These are phyloP conservation scores for Numenius phaeopus DNA, from an alignment of 2,797 vertebrate genomes.

Conservation along the genomic window DNA sequence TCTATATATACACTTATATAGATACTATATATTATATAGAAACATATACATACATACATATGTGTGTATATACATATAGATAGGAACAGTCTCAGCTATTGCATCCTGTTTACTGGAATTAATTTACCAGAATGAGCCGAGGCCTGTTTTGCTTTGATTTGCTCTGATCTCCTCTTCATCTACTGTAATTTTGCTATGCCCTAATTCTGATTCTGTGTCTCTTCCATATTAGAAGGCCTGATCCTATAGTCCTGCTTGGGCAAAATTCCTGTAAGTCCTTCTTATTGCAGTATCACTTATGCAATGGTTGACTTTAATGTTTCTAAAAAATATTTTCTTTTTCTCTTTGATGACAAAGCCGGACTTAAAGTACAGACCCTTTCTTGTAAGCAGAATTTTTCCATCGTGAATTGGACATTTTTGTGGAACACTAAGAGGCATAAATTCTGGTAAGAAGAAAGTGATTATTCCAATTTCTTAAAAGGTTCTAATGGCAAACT, in stretches of 20 bases:
- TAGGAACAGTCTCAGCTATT: slow-evolving; percentile 30
- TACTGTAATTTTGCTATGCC: neutral
- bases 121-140: neutral
- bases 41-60: neutral
- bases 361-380: neutral
- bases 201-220: neutral
- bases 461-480: neutral
- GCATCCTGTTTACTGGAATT: slow-evolving; percentile 20
- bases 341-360: neutral
- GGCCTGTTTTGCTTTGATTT: neutral
- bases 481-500: neutral
- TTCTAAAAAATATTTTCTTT: neutral
- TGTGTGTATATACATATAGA: slow-evolving; percentile 42
- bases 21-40: slow-evolving; percentile 38
- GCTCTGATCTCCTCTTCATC: neutral
- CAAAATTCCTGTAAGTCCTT: neutral
- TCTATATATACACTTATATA: slow-evolving; percentile 37
- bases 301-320: neutral
- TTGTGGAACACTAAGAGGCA: neutral
- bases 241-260: neutral
- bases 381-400: neutral
- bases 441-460: slow-evolving; percentile 8
- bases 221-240: neutral
- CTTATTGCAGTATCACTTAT: neutral
- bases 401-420: neutral